Evolutionary conservation across 2,888 invertebrate genomes (phyloP), one percentile per base, ranked within the genome.

Genomic region (Hirtodrosophila cameraria): DNA sequence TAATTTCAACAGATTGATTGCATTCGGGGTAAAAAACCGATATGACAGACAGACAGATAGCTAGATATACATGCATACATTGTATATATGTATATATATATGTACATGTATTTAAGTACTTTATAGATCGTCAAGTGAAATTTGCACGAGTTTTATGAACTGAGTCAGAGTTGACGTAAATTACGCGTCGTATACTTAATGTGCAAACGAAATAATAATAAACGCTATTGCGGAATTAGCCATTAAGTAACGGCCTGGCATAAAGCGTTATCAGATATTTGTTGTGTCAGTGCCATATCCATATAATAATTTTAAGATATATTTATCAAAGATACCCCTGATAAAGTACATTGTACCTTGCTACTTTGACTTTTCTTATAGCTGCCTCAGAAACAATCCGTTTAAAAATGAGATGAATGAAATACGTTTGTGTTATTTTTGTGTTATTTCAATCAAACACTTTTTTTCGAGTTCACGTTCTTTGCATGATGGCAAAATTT

Each of bases 181-280:
- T 2, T 11, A 36, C 35, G 36, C 41, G 43, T 16, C 50, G 55
- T 62, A 48, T 55, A 46, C 38, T 46, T 50, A 28, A 70, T 43
- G 38, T 13, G 9, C 11, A 5, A 49, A 12, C 15, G 23, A 43
- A 13, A 41, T 49, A 25, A 23, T 23, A n/a, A 7, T n/a, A 36
- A 23, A 20, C 6, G n/a, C 27, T 35, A 9, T n/a, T 8, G 18
- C 5, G 15, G 11, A 25, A 42, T 20, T 30, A 7, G 25, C 23
- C 16, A 25, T 6, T 11, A 23, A 23, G 9, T 13, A 16, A 25
- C 2, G 23, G 3, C 5, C 30, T 23, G 25, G 18, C 7, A 2
- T 43, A 7, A 27, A 23, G 2, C 11, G 12, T 12, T 50, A 43
- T 50, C 43, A 25, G 20, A 16, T 5, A 28, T 15, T 43, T 31